A percentile compares a stretch with the other conserved stretches of the same genome.
phyloP scores from a whole-genome alignment of 2,113 vertebrate genomes.

The Rafetus swinhoei region DNA sequence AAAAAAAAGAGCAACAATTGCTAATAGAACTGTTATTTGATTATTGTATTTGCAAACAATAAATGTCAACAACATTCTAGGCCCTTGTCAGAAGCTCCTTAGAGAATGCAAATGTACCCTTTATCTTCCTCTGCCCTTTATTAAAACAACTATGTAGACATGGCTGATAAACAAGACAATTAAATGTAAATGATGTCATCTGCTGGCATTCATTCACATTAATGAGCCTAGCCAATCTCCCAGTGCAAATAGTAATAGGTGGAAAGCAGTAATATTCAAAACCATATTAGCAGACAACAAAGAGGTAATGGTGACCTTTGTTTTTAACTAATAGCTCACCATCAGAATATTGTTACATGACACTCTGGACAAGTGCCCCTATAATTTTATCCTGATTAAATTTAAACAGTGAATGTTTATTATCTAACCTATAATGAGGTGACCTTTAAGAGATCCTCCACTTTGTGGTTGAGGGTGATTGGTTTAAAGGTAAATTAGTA shows the following conservation, averaged over 20 bases:
- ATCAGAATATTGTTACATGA: conserved; percentile 22
- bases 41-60: conserved; percentile 79
- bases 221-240: conserved; percentile 70
- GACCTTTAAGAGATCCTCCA: conserved; percentile 81
- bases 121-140: conserved; percentile 76
- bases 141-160: conserved; percentile 77
- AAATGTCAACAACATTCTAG: conserved; percentile 69
- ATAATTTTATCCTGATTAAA: conserved; percentile 81
- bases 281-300: conserved; percentile 67
- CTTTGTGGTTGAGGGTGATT: conserved; percentile 51
- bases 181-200: conserved; percentile 81
- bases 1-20: background rate
- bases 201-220: conserved; percentile 66
- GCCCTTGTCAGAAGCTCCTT: conserved; percentile 54
- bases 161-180: conserved; percentile 81
- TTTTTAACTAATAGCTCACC: conserved; percentile 80
- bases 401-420: conserved; percentile 76
- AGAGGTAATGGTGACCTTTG: conserved; percentile 85
- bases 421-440: conserved; percentile 76
- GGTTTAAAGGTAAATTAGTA: conserved; percentile 51
- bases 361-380: conserved; percentile 7
- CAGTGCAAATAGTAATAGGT: conserved; percentile 49
- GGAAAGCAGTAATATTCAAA: conserved; percentile 64
- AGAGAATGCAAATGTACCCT: conserved; percentile 74
- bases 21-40: conserved; percentile 48